These are phyloP conservation scores for Silurus aristotelis DNA, from an alignment of 2,797 vertebrate species.

Conservation along the genomic window DNA sequence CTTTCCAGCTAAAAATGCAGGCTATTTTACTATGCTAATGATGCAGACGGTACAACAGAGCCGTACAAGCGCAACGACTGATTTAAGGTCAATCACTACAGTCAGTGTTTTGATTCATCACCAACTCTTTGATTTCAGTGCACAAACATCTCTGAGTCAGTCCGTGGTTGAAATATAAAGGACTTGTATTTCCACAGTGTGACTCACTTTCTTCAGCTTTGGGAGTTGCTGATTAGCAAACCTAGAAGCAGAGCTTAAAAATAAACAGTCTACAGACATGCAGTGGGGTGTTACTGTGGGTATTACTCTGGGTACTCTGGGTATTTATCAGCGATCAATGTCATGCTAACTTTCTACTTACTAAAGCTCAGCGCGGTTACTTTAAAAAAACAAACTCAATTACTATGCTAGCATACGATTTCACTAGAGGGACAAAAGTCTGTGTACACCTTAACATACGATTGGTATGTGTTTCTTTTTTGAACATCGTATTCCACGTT, in stretches of 20 bases:
- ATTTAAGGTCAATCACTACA: not conserved
- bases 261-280: not conserved
- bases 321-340: not conserved
- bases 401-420: no score
- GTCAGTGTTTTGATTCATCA: not conserved
- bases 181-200: not conserved
- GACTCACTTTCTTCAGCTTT: conserved; percentile 1
- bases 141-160: conserved; percentile 9
- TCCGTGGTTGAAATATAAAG: conserved; percentile 3
- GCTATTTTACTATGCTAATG: not conserved
- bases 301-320: not conserved
- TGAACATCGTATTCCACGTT: no score
- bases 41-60: not conserved
- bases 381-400: no score
- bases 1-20: not conserved
- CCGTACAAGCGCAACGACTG: not conserved
- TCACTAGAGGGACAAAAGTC: no score
- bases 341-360: no score
- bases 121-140: not conserved
- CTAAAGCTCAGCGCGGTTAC: not conserved
- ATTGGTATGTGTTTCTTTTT: no score
- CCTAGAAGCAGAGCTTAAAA: not conserved
- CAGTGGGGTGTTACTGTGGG: not conserved
- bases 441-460: no score
- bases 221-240: conserved; percentile 4